phyloP scores from a whole-genome alignment of 2,797 vertebrate species.

The Squalus acanthias region DNA sequence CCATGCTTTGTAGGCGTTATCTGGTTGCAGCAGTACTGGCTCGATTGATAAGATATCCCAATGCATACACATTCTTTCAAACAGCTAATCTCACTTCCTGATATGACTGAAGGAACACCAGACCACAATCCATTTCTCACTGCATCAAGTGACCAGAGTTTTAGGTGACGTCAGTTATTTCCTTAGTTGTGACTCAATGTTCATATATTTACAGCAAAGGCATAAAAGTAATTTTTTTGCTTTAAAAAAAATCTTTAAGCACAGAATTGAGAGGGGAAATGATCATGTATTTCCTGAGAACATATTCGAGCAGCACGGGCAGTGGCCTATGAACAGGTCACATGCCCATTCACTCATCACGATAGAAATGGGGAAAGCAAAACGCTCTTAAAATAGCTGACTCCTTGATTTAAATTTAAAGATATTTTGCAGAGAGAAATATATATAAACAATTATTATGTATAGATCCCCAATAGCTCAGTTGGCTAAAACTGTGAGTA shows the following conservation, averaged over 20 bases:
- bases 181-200: not conserved
- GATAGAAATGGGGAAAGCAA: not conserved
- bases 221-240: not conserved
- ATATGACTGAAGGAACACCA: not conserved
- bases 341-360: not conserved
- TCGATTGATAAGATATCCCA: not conserved
- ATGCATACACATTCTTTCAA: constrained; percentile 11
- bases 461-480: too few relatives aligned
- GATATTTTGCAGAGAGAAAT: too few relatives aligned
- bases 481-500: too few relatives aligned
- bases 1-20: not conserved
- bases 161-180: not conserved
- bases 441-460: not conserved
- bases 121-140: not conserved
- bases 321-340: not conserved
- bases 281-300: not conserved
- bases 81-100: constrained; percentile 32
- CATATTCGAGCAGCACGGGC: not conserved
- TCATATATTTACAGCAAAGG: not conserved
- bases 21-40: not conserved
- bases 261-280: not conserved
- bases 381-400: not conserved
- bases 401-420: too few relatives aligned
- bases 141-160: not conserved
- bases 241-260: not conserved